Conservation (phyloP, 2,113 vertebrate genomes). For the Cynopterus brachyotis region DNA sequence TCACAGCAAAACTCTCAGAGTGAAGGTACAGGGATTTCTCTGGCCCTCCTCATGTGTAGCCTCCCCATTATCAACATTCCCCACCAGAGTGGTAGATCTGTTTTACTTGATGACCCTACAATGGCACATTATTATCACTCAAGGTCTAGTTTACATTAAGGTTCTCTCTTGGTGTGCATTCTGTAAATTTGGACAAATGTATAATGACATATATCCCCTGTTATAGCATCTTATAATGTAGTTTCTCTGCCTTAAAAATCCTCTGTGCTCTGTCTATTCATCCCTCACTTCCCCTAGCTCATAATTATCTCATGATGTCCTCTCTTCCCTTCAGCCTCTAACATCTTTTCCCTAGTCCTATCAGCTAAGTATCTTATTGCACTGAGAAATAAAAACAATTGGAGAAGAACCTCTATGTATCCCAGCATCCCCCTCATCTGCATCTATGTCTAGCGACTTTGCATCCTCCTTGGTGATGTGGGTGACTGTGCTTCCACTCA, state of each 20-base stretch:
- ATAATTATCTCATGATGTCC: neutral
- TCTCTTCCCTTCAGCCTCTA: neutral
- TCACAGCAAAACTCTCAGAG: neutral
- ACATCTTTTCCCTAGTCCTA: neutral
- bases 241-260: neutral
- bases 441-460: neutral
- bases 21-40: neutral
- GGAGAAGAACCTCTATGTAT: rapidly evolving
- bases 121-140: neutral
- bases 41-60: neutral
- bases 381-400: neutral
- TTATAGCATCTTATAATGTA: neutral
- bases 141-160: neutral
- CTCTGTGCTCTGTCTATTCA: neutral
- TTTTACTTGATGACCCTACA: neutral
- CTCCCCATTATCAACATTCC: neutral
- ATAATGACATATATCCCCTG: neutral
- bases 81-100: neutral
- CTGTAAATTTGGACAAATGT: neutral
- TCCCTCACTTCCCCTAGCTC: neutral
- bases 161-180: neutral
- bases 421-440: neutral
- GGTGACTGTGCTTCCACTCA: neutral
- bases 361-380: neutral
- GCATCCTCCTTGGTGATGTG: too few species aligned